These are phyloP conservation scores for Hyles euphorbiae DNA, from an alignment of 1,140 invertebrate genomes.

Conservation along the genomic window DNA sequence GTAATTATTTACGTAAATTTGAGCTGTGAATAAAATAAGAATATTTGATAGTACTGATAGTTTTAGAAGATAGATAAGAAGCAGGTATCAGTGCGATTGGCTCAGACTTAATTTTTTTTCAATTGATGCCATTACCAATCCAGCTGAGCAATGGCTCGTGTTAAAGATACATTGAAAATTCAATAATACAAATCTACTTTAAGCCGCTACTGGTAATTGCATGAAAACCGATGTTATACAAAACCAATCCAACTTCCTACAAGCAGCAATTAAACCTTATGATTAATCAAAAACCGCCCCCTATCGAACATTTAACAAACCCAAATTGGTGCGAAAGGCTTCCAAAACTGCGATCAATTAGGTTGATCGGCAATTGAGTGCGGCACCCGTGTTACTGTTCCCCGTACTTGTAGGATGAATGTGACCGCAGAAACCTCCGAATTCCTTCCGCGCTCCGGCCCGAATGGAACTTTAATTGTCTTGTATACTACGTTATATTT, in stretches of 20 bases:
- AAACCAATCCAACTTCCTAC: not conserved
- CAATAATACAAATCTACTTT: too few species aligned
- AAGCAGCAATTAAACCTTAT: slow-evolving; percentile 30
- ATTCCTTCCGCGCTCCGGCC: slow-evolving; percentile 15
- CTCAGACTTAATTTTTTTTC: too few species aligned
- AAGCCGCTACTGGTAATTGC: too few species aligned
- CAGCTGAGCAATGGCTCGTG: too few species aligned
- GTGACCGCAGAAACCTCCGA: slow-evolving; percentile 23
- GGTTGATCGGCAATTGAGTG: slow-evolving; percentile 29
- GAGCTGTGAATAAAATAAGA: too few species aligned
- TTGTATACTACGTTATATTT: not conserved
- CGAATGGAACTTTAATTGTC: slow-evolving; percentile 21
- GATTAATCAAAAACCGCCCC: slow-evolving; percentile 37
- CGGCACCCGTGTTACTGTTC: slow-evolving; percentile 18
- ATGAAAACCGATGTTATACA: too few species aligned
- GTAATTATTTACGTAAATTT: too few species aligned
- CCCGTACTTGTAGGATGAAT: slow-evolving; percentile 9
- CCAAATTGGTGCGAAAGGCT: slow-evolving; percentile 36
- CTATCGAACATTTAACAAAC: slow-evolving; percentile 30
- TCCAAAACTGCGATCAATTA: slow-evolving; percentile 31
- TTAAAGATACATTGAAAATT: too few species aligned
- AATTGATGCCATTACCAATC: too few species aligned
- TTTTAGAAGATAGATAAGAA: too few species aligned
- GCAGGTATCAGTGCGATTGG: too few species aligned
- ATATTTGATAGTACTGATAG: too few species aligned